Percentiles rank a stretch among this genome's conserved stretches.
Conservation (phyloP, 2,113 vertebrate species). For the Acrocephalus kingi region DNA sequence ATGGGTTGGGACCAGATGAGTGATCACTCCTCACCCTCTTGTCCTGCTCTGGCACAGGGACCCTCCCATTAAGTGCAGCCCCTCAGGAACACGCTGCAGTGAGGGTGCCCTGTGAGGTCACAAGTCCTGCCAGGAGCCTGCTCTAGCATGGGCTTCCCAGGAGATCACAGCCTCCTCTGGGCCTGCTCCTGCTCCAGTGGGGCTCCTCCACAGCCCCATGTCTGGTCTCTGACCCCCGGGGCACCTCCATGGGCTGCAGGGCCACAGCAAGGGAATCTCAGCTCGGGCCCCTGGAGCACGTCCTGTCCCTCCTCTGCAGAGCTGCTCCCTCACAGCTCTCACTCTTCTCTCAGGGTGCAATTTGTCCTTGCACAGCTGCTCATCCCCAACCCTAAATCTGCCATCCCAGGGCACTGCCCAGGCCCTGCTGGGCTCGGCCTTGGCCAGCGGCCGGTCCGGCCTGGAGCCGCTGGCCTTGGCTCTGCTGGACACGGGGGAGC, state of each 20-base stretch:
- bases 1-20: not conserved
- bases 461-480: not conserved
- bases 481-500: not conserved
- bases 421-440: not conserved
- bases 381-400: fast-evolving
- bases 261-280: no score
- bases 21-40: not conserved
- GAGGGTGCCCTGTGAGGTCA: not conserved
- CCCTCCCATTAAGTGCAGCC: not conserved
- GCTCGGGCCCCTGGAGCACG: not conserved
- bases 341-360: not conserved
- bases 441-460: fast-evolving
- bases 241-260: not conserved
- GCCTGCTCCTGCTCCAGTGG: no score
- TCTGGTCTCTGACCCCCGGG: not conserved
- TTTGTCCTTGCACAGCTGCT: not conserved
- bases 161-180: not conserved
- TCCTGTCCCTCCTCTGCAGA: not conserved
- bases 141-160: not conserved
- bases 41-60: no score
- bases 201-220: not conserved
- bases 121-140: not conserved
- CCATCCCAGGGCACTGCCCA: not conserved
- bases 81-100: not conserved
- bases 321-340: not conserved